phyloP scores from a whole-genome alignment of 30 jellyfish, hydroid and myxozoan species.

The Phacellophora camtschatica region DNA sequence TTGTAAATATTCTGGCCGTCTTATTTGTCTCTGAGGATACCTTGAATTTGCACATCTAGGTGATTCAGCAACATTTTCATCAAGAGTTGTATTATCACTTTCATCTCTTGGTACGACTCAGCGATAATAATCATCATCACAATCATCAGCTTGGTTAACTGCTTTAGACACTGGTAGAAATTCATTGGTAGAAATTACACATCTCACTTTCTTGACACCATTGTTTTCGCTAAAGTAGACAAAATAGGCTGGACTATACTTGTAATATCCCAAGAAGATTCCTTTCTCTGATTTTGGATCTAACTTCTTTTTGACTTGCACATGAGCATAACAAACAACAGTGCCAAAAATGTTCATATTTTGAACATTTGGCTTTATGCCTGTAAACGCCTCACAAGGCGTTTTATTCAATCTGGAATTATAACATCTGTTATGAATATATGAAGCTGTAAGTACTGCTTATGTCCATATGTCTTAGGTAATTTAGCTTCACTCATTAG shows the following conservation, averaged over 20 bases:
- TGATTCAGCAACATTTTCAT: neutral
- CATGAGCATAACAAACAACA: conserved; percentile 12
- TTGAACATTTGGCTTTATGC: conserved; percentile 36
- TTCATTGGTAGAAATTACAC: conserved; percentile 12
- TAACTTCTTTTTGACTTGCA: neutral
- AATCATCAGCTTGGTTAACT: neutral
- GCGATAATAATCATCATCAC: neutral
- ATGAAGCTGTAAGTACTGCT: conserved; percentile 72
- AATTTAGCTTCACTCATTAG: conserved; percentile 37
- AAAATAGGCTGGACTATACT: conserved; percentile 47
- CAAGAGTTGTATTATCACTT: neutral
- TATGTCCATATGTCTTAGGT: conserved; percentile 72
- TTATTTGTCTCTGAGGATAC: no score
- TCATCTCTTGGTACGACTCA: neutral
- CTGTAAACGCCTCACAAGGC: conserved; percentile 42
- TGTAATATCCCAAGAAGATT: conserved; percentile 39
- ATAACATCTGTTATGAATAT: conserved; percentile 70
- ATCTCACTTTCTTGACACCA: neutral
- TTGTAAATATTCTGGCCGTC: conserved; percentile 4
- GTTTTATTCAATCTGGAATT: conserved; percentile 11
- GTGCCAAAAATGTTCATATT: conserved; percentile 65
- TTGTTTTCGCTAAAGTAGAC: conserved; percentile 25
- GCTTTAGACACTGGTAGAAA: neutral
- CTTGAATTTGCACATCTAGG: neutral
- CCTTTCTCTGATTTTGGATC: conserved; percentile 40